Conservation (phyloP, 2,113 vertebrate genomes). For the Hydrolagus affinis region DNA sequence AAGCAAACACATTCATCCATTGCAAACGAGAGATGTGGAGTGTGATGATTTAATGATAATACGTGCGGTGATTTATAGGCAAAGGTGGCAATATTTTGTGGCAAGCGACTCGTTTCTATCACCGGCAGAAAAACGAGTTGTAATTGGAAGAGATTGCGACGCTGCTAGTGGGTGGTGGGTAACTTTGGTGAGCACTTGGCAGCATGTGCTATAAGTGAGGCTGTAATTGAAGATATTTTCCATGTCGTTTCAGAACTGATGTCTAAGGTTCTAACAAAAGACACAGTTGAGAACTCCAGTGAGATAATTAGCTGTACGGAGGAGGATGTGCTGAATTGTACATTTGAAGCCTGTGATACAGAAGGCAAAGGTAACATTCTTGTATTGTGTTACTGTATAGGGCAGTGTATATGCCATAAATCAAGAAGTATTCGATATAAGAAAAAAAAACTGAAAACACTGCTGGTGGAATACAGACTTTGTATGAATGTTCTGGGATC, state of each 20-base stretch:
- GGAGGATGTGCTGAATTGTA: constrained; percentile 52
- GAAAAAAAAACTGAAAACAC: too few species aligned
- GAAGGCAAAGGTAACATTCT: constrained; percentile 49
- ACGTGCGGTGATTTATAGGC: too few species aligned
- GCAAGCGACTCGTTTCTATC: not conserved
- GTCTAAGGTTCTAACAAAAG: not conserved
- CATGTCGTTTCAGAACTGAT: constrained; percentile 7
- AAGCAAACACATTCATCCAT: not conserved
- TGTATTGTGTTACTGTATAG: too few species aligned
- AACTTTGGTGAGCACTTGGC: not conserved
- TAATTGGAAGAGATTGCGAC: not conserved
- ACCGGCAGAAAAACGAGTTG: not conserved
- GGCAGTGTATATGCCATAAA: too few species aligned
- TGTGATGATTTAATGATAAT: not conserved
- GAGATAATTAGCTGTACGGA: constrained; percentile 38
- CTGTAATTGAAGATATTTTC: not conserved
- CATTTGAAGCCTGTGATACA: constrained; percentile 52
- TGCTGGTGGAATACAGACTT: too few species aligned
- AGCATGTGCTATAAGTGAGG: not conserved
- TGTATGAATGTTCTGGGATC: too few species aligned
- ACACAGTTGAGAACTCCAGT: constrained; percentile 23
- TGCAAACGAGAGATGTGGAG: too few species aligned
- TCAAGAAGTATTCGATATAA: too few species aligned
- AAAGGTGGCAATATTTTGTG: not conserved
- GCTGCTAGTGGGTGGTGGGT: not conserved